phyloP scores from a whole-genome alignment of 2,797 vertebrate genomes.

The Sebastes alutus region DNA sequence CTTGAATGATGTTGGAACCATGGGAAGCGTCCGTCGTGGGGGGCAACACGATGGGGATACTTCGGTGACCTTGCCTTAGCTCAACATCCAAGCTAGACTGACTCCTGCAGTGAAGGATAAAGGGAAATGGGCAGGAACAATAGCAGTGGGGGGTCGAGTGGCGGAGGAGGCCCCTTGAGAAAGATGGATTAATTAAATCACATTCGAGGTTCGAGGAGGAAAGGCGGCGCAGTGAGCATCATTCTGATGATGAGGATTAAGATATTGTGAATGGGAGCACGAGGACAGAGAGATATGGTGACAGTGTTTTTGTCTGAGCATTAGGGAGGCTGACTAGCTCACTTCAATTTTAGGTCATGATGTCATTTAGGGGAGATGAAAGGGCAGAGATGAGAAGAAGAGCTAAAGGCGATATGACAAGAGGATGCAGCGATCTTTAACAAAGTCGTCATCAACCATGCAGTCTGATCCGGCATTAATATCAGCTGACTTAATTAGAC shows the following conservation, averaged over 20 bases:
- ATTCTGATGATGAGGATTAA: conserved; percentile 61
- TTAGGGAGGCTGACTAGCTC: conserved; percentile 22
- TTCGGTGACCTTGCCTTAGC: conserved; percentile 31
- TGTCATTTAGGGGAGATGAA: conserved; percentile 50
- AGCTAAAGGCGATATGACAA: conserved; percentile 32
- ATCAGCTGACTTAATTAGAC: conserved; percentile 17
- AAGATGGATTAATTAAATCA: conserved; percentile 40
- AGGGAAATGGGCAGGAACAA: conserved; percentile 14
- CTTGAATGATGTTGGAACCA: conserved; percentile 1
- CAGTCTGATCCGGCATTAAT: conserved; percentile 12
- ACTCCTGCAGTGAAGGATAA: conserved; percentile 17
- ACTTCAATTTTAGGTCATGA: conserved; percentile 58
- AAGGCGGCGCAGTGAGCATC: conserved; percentile 6
- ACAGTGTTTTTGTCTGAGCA: conserved; percentile 20
- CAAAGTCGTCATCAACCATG: conserved; percentile 8
- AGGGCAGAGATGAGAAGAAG: conserved; percentile 45
- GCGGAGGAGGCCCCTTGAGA: conserved; percentile 26
- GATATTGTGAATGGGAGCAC: conserved; percentile 38
- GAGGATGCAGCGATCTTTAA: conserved; percentile 9
- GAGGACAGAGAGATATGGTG: conserved; percentile 33
- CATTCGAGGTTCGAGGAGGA: conserved; percentile 19
- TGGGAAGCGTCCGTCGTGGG: neutral
- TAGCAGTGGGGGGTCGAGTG: neutral
- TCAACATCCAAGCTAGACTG: conserved; percentile 7
- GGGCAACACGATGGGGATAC: conserved; percentile 4